Evolutionary conservation across 2,797 vertebrate species (phyloP).

Genomic region (Hoplostethus atlanticus): DNA sequence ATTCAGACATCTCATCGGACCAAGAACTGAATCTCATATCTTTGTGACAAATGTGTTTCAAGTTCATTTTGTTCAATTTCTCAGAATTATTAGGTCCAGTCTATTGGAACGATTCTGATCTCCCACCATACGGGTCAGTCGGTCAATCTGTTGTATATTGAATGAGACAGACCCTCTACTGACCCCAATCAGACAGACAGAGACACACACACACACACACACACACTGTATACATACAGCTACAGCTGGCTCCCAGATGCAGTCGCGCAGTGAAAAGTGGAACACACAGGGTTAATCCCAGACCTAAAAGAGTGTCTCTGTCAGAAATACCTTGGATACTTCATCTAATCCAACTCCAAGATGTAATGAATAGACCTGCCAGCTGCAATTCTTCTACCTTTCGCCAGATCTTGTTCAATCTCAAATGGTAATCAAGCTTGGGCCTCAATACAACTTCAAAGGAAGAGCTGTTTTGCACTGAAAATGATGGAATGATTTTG

Average conservation of each 20-base stretch:
- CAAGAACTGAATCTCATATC: slow-evolving; percentile 22
- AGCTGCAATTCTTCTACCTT: slow-evolving; percentile 59
- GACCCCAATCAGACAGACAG: slow-evolving; percentile 73
- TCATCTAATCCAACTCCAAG: slow-evolving; percentile 62
- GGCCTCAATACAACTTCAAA: slow-evolving; percentile 65
- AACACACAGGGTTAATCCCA: slow-evolving; percentile 65
- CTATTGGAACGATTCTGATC: slow-evolving; percentile 45
- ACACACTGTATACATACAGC: slow-evolving; percentile 46
- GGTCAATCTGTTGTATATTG: slow-evolving; percentile 68
- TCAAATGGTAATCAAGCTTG: slow-evolving; percentile 67
- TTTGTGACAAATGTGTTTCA: slow-evolving; percentile 23
- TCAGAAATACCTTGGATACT: slow-evolving; percentile 66
- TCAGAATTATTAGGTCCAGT: slow-evolving; percentile 12
- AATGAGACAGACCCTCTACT: slow-evolving; percentile 66
- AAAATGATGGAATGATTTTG: slow-evolving; percentile 61
- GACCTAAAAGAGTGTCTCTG: slow-evolving; percentile 45
- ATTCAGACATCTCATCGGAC: slow-evolving; percentile 22
- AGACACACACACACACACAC: slow-evolving; percentile 29
- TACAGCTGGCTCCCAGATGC: slow-evolving; percentile 86
- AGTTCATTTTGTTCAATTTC: slow-evolving; percentile 30
- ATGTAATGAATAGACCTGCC: slow-evolving; percentile 72
- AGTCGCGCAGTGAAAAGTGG: slow-evolving; percentile 54
- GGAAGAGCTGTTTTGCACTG: slow-evolving; percentile 30
- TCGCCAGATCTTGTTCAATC: slow-evolving; percentile 72
- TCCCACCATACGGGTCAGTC: slow-evolving; percentile 24